A percentile compares a stretch with the other conserved stretches of the same genome.
Conservation (phyloP, 2,113 vertebrate genomes). For the Vulpes vulpes region DNA sequence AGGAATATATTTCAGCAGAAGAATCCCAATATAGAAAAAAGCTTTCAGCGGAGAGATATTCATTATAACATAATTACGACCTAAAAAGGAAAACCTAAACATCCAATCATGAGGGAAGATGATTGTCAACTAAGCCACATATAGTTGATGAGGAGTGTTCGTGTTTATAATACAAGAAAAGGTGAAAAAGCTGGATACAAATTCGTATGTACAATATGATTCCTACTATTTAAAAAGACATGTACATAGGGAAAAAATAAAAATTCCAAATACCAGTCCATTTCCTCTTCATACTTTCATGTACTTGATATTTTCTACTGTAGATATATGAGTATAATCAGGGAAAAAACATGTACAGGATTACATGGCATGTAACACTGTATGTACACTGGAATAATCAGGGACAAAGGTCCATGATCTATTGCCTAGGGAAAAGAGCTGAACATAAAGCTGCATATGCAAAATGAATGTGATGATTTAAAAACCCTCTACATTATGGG, state of each 20-base stretch:
- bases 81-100: neutral
- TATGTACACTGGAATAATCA: neutral
- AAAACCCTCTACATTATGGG: neutral
- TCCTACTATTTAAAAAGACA: neutral
- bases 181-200: neutral
- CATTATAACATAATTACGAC: neutral
- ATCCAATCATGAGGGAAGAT: neutral
- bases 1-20: neutral
- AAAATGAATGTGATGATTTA: neutral
- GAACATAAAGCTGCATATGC: neutral
- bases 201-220: neutral
- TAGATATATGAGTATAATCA: neutral
- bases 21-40: neutral
- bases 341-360: neutral
- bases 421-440: neutral
- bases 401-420: neutral
- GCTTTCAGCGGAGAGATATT: neutral
- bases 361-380: neutral
- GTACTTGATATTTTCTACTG: neutral
- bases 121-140: neutral
- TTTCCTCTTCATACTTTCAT: neutral
- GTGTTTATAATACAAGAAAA: neutral
- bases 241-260: conserved; percentile 11
- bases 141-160: neutral
- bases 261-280: conserved; percentile 13